A percentile compares a stretch with the other conserved stretches of the same genome.
phyloP scores from a whole-genome alignment of 2,113 vertebrate species.

The Pollachius pollachius region DNA sequence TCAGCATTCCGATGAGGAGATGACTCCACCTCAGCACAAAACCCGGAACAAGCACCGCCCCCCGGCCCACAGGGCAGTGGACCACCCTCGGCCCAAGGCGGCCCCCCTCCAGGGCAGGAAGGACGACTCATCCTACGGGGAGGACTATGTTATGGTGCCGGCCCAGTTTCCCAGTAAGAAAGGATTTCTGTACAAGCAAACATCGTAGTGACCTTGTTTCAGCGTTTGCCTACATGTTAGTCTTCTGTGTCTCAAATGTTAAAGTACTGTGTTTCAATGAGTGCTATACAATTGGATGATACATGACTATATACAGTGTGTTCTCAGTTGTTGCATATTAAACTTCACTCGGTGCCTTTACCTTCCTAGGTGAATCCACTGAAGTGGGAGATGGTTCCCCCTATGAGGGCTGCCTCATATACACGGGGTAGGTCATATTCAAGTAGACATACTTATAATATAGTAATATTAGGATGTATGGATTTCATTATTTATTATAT shows the following conservation, averaged over 20 bases:
- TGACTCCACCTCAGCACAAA: conserved; percentile 77
- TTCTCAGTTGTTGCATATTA: no score
- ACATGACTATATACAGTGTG: no score
- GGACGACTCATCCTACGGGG: conserved; percentile 80
- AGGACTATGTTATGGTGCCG: conserved; percentile 92
- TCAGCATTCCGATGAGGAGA: conserved; percentile 83
- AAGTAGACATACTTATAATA: neutral
- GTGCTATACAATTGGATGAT: no score
- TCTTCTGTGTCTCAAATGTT: neutral
- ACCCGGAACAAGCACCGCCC: conserved; percentile 6
- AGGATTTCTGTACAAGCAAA: no score
- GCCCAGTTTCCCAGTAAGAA: conserved; percentile 83
- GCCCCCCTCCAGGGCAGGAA: conserved; percentile 76
- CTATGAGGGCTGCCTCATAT: conserved; percentile 81
- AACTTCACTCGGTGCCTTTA: neutral
- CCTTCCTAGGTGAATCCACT: conserved; percentile 77
- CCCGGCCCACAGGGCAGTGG: neutral
- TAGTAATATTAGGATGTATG: no score
- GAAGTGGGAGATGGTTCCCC: conserved; percentile 75
- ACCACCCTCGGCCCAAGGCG: conserved; percentile 79
- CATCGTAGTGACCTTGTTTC: neutral
- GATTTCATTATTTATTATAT: no score
- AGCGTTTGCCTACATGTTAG: neutral
- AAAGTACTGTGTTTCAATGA: no score
- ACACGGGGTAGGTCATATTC: conserved; percentile 81